Evolutionary conservation across 2,888 invertebrate genomes (phyloP), one percentile per base, ranked within the genome.

Genomic region (Pherbina coryleti): DNA sequence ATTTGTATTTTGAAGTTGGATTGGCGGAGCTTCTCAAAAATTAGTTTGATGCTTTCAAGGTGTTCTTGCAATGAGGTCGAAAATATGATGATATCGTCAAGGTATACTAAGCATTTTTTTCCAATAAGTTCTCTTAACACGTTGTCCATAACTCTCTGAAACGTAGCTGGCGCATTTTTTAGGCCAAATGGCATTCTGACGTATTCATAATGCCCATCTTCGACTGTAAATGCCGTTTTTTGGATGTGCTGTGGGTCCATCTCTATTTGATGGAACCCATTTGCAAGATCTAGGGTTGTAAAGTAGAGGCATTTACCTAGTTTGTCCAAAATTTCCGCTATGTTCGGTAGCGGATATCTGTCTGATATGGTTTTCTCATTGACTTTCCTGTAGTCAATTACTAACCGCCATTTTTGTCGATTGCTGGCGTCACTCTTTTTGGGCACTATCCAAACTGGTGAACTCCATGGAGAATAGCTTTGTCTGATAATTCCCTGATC

Each of bases 231-330:
- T 53, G 53, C 53, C 19, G 53, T 53, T n/a, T 53, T 53, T 53
- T 53, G 7, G 17, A 17, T 53, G 7, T 53, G n/a, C 17, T 53
- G 5, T 5, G 53, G n/a, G 53, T 17, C 17, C 53, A 53, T 53
- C 7, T 53, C n/a, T 3, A 53, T 53, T n/a, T 53, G 86, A 51
- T 87, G 84, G 66, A 86, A 87, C 0, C 86, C 86, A 0, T 81
- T 84, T 0, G 85, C 84, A 0, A 86, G 64, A 76, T 86, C 86
- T 0, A 85, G 71, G 49, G 66, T 71, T 17, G 62, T 53, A 53
- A 69, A 78, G 28, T 78, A 72, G 22, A 67, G 57, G 22, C 51
- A 37, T 37, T 37, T 37, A 31, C 31, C 72, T 44, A 66, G n/a
- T 44, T 77, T 72, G 31, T 73, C 73, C 14, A 74, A 64, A 72